Evolutionary conservation across 2,888 invertebrate species (phyloP).

Genomic region (Lathronympha strigana): DNA sequence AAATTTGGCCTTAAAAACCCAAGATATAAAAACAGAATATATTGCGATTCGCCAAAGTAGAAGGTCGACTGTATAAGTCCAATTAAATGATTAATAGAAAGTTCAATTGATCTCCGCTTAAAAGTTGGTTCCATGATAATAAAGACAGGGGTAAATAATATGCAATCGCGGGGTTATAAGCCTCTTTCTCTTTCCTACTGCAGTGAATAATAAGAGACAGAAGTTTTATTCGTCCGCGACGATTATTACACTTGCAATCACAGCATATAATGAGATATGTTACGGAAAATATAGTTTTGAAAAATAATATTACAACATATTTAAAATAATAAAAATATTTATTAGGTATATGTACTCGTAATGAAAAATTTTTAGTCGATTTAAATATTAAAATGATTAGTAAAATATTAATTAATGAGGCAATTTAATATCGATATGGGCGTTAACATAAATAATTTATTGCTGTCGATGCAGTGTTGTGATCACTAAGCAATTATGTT

Average conservation of each 20-base stretch:
- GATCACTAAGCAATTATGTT: slow-evolving; percentile 67
- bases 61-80: slow-evolving; percentile 1
- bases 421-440: no score
- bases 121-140: slow-evolving; percentile 3
- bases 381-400: not conserved
- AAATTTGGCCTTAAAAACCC: slow-evolving; percentile 1
- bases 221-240: not conserved
- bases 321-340: not conserved
- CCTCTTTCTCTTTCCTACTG: not conserved
- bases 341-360: no score
- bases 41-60: not conserved
- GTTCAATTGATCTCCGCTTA: slow-evolving; percentile 31
- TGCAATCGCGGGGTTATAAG: not conserved
- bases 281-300: not conserved
- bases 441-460: slow-evolving; percentile 54
- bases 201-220: not conserved
- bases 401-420: not conserved
- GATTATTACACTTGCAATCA: not conserved
- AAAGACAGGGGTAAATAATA: not conserved
- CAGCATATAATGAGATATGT: not conserved
- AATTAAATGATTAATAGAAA: slow-evolving; percentile 9
- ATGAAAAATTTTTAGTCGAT: no score
- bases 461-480: slow-evolving; percentile 60
- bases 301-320: not conserved
- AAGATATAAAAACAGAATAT: not conserved